Conservation (phyloP, 1,140 invertebrate species). For the Heterodera schachtii region DNA sequence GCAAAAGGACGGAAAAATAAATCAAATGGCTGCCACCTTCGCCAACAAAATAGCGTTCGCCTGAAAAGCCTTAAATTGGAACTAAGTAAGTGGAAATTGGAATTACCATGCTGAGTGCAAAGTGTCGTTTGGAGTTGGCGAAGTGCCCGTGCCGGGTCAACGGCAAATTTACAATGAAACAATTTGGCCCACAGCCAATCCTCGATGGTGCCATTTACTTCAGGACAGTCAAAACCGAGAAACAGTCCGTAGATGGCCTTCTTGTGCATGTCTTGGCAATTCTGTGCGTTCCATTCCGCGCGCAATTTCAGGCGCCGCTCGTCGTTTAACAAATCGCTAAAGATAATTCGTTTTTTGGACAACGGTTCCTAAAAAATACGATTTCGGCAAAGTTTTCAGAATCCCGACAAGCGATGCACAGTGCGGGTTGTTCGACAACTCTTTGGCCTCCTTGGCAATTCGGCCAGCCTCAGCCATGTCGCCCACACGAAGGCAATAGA, state of each 20-base stretch:
- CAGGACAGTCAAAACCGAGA: constrained; percentile 50
- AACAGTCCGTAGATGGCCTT: constrained; percentile 55
- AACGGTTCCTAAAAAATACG: constrained; percentile 22
- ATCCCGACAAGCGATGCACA: constrained; percentile 38
- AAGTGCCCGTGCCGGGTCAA: constrained; percentile 43
- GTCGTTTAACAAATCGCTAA: constrained; percentile 42
- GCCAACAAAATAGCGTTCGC: constrained; percentile 60
- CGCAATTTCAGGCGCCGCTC: constrained; percentile 54
- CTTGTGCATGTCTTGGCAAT: constrained; percentile 49
- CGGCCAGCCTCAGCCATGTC: constrained; percentile 33
- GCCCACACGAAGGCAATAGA: constrained; percentile 49
- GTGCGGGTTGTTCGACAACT: constrained; percentile 40
- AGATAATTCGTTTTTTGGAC: neutral
- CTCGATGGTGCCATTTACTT: constrained; percentile 55
- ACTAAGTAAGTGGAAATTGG: neutral
- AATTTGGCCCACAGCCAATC: constrained; percentile 63
- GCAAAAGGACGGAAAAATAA: constrained; percentile 59
- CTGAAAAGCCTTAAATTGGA: constrained; percentile 32
- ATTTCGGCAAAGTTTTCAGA: constrained; percentile 25
- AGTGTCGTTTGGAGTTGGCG: constrained; percentile 56
- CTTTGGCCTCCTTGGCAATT: constrained; percentile 34
- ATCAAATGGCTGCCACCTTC: constrained; percentile 42
- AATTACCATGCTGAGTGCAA: constrained; percentile 54
- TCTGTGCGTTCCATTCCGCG: constrained; percentile 53
- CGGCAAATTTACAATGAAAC: constrained; percentile 41